Evolutionary conservation across 2,113 vertebrate genomes (phyloP), one percentile per base, ranked within the genome.

Genomic region (Ammodytes marinus): DNA sequence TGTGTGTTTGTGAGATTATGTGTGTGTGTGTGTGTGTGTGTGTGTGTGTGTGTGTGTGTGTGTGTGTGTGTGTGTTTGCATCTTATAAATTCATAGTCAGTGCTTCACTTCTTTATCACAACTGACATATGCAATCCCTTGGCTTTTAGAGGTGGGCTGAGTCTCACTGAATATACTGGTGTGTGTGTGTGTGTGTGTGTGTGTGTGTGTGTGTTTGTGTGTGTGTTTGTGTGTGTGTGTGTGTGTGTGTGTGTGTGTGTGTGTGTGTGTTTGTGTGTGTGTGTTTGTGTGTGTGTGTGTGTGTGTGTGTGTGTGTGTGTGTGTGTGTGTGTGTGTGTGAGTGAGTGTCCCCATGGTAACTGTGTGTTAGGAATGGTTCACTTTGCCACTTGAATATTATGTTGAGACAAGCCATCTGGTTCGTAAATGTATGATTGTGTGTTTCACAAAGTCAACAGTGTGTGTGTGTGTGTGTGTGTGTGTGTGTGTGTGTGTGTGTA

Each of bases 331-430:
- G 46, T 15, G 37, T 58, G 37, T 59, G 9, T 53, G 52, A n/a
- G 3, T 4, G 40, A 27, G 27, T 27, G 64, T 85, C 72, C 71
- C 84, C 69, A 74, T 82, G 60, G 86, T 69, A 79, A 82, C 78
- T 59, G 82, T 12, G 39, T 77, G 69, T 42, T 27, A 74, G 50
- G 73, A 80, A 63, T 19, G 17, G 72, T 82, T 79, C 13, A 9
- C 50, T 72, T 82, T 82, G 69, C 79, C 75, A 86, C 81, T 78
- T 84, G 81, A 86, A 60, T 80, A 61, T 81, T 37, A 61, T 81
- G 40, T 17, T 64, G 68, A 74, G 43, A 27, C 58, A 6, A 14
- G 47, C 83, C 88, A 88, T 88, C 84, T 90, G 86, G 42, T 82
- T 42, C 55, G 58, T 43, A 9, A 11, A 15, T 60, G 58, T 42